Conservation (phyloP, 1,140 invertebrate species). For the Laupala kohalensis region DNA sequence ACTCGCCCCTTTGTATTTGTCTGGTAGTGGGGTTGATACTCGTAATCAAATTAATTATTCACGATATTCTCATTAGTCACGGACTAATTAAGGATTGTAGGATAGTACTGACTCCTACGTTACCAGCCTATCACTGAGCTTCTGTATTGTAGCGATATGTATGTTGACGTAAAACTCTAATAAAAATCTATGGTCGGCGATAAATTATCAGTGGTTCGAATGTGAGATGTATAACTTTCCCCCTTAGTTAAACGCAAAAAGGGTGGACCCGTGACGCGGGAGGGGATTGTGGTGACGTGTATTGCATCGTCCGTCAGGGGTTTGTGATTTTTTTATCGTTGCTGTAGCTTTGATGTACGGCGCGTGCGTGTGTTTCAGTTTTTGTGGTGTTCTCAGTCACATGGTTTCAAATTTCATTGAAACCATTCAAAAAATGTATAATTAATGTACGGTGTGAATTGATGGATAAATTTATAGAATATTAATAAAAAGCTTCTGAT, state of each 20-base stretch:
- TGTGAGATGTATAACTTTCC: neutral
- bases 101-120: neutral
- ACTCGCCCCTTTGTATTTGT: too few species aligned
- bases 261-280: too few species aligned
- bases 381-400: neutral
- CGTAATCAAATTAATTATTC: neutral
- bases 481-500: too few species aligned
- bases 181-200: neutral
- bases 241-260: neutral
- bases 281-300: neutral
- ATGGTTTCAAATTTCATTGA: neutral
- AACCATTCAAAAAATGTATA: too few species aligned
- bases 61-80: neutral
- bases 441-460: too few species aligned
- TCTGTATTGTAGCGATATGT: neutral
- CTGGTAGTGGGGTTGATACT: neutral
- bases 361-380: neutral
- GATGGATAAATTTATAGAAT: too few species aligned
- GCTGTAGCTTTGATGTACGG: neutral
- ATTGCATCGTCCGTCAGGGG: neutral
- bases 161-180: neutral
- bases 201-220: neutral
- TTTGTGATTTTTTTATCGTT: neutral
- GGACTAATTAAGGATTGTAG: neutral
- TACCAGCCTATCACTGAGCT: too few species aligned